Percentiles rank a stretch among this genome's conserved stretches.
Conservation (phyloP, 2,113 vertebrate genomes). For the Ctenodactylus gundi region DNA sequence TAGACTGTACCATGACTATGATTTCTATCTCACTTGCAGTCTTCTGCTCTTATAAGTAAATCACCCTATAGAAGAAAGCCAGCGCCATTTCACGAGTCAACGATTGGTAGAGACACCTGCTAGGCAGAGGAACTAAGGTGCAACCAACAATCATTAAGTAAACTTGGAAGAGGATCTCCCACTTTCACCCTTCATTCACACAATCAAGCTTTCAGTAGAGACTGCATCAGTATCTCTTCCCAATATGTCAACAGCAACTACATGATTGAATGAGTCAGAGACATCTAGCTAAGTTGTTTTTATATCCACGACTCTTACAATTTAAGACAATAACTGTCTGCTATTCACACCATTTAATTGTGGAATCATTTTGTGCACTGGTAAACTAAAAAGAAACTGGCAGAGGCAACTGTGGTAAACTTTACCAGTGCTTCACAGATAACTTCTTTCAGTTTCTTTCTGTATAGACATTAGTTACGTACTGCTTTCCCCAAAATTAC, state of each 20-base stretch:
- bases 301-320: not conserved
- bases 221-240: not conserved
- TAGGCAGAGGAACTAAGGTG: not conserved
- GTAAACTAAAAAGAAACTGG: conserved; percentile 17
- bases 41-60: not conserved
- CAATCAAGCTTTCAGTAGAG: not conserved
- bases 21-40: not conserved
- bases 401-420: not conserved
- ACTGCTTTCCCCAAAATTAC: not conserved
- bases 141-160: not conserved
- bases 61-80: not conserved
- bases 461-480: not conserved
- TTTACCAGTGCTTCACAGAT: not conserved
- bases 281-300: not conserved
- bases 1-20: not conserved
- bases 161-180: not conserved
- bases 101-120: not conserved
- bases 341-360: conserved; percentile 11
- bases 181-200: not conserved
- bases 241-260: not conserved
- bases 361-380: not conserved
- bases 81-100: not conserved
- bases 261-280: not conserved
- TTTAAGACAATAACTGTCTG: conserved; percentile 17
- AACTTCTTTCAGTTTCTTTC: not conserved